Evolutionary conservation across 1,140 invertebrate genomes (phyloP).

Genomic region (Leptopilina boulardi): DNA sequence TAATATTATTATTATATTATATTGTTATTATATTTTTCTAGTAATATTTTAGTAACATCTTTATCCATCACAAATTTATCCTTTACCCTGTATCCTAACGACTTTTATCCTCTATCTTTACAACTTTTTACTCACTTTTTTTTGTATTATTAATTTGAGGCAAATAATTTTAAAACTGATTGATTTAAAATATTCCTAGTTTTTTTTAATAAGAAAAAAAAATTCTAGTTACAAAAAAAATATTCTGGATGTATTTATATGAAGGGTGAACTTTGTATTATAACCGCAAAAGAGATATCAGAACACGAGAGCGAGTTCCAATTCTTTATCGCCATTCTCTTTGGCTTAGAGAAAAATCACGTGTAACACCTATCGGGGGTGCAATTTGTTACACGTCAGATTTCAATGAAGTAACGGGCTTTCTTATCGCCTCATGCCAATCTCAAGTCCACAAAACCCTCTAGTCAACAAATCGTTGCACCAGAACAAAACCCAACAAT

Average conservation of each 20-base stretch:
- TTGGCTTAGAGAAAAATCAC: conserved; percentile 28
- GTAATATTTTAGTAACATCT: too few relatives aligned
- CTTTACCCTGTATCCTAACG: too few relatives aligned
- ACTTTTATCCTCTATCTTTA: too few relatives aligned
- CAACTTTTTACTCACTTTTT: too few relatives aligned
- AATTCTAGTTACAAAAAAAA: too few relatives aligned
- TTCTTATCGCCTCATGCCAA: conserved; percentile 50
- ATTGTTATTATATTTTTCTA: too few relatives aligned
- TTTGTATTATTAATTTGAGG: too few relatives aligned
- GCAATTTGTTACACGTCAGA: conserved; percentile 58
- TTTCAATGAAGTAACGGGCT: conserved; percentile 55
- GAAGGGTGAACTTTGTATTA: neutral
- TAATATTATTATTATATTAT: too few relatives aligned
- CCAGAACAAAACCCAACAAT: conserved; percentile 27
- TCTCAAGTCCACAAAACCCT: conserved; percentile 38
- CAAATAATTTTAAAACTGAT: too few relatives aligned
- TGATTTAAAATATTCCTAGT: too few relatives aligned
- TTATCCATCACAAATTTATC: too few relatives aligned
- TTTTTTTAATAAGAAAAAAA: too few relatives aligned
- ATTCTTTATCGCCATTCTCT: conserved; percentile 10
- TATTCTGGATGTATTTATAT: neutral
- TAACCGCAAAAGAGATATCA: neutral
- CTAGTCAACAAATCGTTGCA: neutral
- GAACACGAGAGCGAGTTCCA: neutral
- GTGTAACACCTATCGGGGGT: conserved; percentile 37